Evolutionary conservation across 2,113 vertebrate species (phyloP).

Genomic region (Paramormyrops kingsleyae): DNA sequence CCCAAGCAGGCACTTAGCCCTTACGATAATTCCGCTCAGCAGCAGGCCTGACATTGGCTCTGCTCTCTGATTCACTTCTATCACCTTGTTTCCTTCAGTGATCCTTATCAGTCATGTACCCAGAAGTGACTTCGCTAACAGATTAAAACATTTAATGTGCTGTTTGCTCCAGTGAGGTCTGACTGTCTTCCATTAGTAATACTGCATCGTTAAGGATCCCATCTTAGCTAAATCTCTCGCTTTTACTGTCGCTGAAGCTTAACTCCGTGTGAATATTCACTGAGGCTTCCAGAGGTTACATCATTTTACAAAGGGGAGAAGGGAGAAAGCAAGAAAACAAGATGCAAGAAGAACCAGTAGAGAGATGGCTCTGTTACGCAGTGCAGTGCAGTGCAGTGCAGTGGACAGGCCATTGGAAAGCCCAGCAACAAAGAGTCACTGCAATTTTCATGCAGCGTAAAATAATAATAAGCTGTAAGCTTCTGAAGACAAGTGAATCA

Average conservation of each 20-base stretch:
- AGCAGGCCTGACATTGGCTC: constrained; percentile 27
- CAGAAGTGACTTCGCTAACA: background rate
- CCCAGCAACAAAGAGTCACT: background rate
- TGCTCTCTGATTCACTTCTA: constrained; percentile 29
- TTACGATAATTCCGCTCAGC: constrained; percentile 25
- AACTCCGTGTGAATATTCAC: constrained; percentile 30
- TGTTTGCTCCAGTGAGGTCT: background rate
- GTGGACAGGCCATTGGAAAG: background rate
- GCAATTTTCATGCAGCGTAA: background rate
- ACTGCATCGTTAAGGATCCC: background rate
- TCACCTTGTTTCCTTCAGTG: constrained; percentile 51
- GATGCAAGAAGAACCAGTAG: constrained; percentile 15
- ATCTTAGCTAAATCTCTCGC: background rate
- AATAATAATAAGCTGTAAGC: background rate
- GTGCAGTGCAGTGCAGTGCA: background rate
- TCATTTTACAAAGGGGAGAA: background rate
- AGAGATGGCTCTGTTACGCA: background rate
- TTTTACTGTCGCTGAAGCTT: constrained; percentile 32
- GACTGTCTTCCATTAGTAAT: background rate
- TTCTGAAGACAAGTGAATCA: background rate
- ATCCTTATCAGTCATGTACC: constrained; percentile 27
- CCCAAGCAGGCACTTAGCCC: constrained; percentile 28
- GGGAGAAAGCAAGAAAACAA: background rate
- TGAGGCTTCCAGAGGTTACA: constrained; percentile 22
- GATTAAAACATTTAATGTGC: background rate